A percentile compares a stretch with the other conserved stretches of the same genome.
These are phyloP conservation scores for Neodiprion pinetum DNA, from an alignment of 1,140 invertebrate genomes.

Conservation along the genomic window DNA sequence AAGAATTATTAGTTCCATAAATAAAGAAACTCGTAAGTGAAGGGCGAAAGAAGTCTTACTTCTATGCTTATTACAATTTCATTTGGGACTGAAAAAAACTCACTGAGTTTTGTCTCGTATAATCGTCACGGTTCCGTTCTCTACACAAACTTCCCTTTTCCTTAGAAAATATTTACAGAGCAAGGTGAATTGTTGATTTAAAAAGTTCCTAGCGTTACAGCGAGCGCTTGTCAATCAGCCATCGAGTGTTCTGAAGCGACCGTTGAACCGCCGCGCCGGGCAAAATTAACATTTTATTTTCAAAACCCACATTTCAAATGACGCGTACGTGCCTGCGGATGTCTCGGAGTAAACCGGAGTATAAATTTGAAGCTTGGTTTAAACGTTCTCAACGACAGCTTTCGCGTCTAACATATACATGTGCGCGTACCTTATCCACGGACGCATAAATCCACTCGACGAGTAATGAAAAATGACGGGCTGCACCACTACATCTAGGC, in stretches of 20 bases:
- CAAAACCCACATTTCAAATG: background rate
- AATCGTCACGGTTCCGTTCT: background rate
- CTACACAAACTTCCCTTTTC: background rate
- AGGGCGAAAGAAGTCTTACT: background rate
- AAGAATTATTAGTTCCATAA: too few species aligned
- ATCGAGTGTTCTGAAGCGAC: background rate
- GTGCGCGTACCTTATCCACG: too few species aligned
- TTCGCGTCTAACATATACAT: too few species aligned
- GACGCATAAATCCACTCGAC: background rate
- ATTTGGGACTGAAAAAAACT: background rate
- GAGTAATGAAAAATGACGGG: conserved; percentile 4
- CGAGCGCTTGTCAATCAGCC: background rate
- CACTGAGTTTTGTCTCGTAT: background rate
- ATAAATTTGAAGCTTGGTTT: too few species aligned
- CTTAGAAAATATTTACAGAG: background rate
- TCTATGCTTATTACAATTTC: background rate
- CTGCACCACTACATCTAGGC: background rate
- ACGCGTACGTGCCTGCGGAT: background rate
- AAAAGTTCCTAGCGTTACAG: background rate
- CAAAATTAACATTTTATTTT: background rate
- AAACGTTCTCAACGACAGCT: too few species aligned
- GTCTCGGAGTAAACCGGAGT: too few species aligned
- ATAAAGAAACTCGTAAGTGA: background rate
- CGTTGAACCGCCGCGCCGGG: background rate
- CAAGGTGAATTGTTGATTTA: background rate